These are phyloP conservation scores for Drosophila maculinotata DNA, from an alignment of 2,888 invertebrate genomes.

Conservation along the genomic window DNA sequence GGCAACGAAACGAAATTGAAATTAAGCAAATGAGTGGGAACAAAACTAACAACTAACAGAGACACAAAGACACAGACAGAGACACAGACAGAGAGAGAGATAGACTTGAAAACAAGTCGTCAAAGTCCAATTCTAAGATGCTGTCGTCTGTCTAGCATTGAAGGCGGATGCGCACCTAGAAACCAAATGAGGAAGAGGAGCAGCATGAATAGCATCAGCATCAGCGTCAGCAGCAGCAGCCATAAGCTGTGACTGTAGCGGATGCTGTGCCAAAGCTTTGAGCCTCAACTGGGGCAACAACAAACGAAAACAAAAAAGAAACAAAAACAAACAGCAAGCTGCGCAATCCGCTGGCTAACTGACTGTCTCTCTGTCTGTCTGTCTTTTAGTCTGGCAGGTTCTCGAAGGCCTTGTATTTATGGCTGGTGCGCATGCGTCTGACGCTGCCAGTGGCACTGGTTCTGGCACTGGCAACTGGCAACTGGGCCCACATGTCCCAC, in stretches of 20 bases:
- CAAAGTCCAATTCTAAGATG: conserved; percentile 61
- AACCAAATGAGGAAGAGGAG: conserved; percentile 76
- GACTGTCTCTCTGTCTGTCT: conserved; percentile 13
- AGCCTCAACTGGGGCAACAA: conserved; percentile 69
- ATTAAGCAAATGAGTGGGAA: conserved; percentile 79
- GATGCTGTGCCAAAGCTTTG: conserved; percentile 63
- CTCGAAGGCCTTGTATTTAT: conserved; percentile 45
- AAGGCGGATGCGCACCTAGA: conserved; percentile 78
- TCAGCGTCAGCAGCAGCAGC: conserved; percentile 5
- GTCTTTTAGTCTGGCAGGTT: conserved; percentile 46
- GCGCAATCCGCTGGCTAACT: conserved; percentile 4
- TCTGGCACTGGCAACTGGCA: conserved; percentile 3
- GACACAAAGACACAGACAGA: conserved; percentile 7
- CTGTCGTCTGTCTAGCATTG: conserved; percentile 50
- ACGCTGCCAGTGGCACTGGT: conserved; percentile 16
- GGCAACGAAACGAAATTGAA: conserved; percentile 82
- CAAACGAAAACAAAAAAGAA: conserved; percentile 24
- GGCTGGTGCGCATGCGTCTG: conserved; percentile 32
- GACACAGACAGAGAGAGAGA: conserved; percentile 3
- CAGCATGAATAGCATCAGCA: conserved; percentile 30
- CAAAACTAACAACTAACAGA: conserved; percentile 34
- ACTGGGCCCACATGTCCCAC: conserved; percentile 70
- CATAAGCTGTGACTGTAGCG: conserved; percentile 44
- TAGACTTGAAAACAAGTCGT: conserved; percentile 67
- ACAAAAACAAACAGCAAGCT: not conserved